phyloP scores from a whole-genome alignment of 2,797 vertebrate genomes.

The Phrynocephalus vlangalii region DNA sequence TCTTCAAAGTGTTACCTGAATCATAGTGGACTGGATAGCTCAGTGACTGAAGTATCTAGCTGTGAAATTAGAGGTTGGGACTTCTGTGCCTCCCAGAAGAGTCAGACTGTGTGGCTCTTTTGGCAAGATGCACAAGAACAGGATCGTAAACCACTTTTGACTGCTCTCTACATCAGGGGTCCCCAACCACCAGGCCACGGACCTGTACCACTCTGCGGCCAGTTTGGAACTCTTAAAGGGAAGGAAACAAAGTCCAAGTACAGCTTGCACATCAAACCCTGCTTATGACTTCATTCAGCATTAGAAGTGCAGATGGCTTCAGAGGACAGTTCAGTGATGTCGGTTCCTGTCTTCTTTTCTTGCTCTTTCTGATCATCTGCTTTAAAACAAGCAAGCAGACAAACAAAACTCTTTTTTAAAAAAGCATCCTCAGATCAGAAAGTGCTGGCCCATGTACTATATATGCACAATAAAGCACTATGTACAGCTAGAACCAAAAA shows the following conservation, averaged over 20 bases:
- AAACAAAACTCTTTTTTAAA: neutral
- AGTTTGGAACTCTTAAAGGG: neutral
- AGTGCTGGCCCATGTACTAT: neutral
- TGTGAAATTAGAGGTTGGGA: no score
- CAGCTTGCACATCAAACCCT: slow-evolving; percentile 71
- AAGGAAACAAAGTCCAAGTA: slow-evolving; percentile 42
- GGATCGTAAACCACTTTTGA: no score
- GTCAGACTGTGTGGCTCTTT: no score
- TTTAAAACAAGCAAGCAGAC: neutral
- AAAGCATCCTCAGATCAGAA: neutral
- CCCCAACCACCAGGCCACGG: no score
- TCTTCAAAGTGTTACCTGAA: no score
- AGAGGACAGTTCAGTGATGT: slow-evolving; percentile 75
- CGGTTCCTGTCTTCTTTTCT: slow-evolving; percentile 64
- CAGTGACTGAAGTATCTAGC: no score
- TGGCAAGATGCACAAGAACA: no score
- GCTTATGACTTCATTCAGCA: slow-evolving; percentile 68
- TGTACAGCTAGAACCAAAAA: neutral
- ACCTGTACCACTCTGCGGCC: no score
- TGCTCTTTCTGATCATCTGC: neutral
- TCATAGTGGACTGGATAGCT: no score
- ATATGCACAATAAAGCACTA: neutral
- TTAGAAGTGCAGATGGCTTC: slow-evolving; percentile 70
- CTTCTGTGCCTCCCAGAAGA: no score
- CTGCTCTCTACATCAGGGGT: no score